Conservation (phyloP, 2,888 invertebrate genomes). For the Nymphalis urticae region DNA sequence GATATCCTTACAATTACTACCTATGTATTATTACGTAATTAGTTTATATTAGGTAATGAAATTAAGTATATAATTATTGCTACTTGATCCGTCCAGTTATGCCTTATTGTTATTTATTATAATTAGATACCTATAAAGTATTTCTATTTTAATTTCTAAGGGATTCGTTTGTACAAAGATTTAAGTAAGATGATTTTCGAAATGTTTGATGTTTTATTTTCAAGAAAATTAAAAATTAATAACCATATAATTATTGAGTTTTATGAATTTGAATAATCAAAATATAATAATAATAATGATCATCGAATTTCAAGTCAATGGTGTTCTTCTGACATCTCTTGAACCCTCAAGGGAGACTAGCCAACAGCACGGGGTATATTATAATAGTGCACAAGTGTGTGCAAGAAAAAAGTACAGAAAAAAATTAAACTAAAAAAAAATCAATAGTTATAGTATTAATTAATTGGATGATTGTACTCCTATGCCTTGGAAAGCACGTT, state of each 20-base stretch:
- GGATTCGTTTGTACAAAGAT: conserved; percentile 12
- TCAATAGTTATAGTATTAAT: no score
- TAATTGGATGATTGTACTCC: no score
- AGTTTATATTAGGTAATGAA: conserved; percentile 26
- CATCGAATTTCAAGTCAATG: no score
- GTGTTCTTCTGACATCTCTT: no score
- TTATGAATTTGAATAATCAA: background rate
- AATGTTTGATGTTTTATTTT: conserved; percentile 5
- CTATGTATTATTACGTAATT: conserved; percentile 20
- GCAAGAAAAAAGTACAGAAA: no score
- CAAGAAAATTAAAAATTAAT: background rate
- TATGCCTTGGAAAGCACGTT: no score
- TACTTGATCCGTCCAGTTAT: conserved; percentile 70
- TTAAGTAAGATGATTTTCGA: background rate
- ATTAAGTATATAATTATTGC: conserved; percentile 36
- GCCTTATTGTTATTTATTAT: conserved; percentile 77
- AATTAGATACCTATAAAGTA: conserved; percentile 48
- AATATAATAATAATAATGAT: background rate
- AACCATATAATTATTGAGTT: background rate
- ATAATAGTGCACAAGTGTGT: no score
- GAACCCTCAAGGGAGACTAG: no score
- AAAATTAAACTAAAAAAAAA: no score
- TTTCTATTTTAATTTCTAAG: conserved; percentile 35
- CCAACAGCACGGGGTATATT: no score
- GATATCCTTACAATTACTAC: conserved; percentile 1